Evolutionary conservation across 1,140 invertebrate genomes (phyloP), one percentile per base, ranked within the genome.

Genomic region (Asobara japonica): DNA sequence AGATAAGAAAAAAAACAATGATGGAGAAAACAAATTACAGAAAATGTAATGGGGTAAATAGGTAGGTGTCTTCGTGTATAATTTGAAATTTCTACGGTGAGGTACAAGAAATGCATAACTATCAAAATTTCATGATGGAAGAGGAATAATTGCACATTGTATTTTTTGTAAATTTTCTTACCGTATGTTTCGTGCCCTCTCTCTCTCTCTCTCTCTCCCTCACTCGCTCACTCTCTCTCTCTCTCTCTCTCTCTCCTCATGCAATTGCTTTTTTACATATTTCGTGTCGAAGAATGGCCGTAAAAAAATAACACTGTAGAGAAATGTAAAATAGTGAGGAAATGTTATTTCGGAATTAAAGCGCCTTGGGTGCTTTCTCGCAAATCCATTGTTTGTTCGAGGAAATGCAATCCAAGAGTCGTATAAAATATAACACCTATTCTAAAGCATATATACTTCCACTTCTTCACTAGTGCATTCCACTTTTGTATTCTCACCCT

Each of bases 401-500:
- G 81, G 79, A 84, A 84, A 82, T 77, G 80, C 80, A 82, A 84
- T 84, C 77, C 78, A 76, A 72, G 68, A 78, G 78, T 80, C 78
- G 76, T 81, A 78, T 82, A 84, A 83, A 83, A 80, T 79, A 81
- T 79, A 76, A 69, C 74, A 62, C 56, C 67, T 29, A 67, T 31
- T 62, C n/a, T 31, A 3, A 62, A 4, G n/a, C 18, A 11, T 60
- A 25, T 4, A 27, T 64, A 11, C 68, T 29, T 51, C 11, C 22
- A 1, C 30, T 45, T 67, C 45, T 36, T 4, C 27, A 22, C n/a
- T 29, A 11, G 18, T 36, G 10, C 29, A 33, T 62, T 62, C 65
- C 33, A 33, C 45, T 27, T 25, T 65, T 64, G 67, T 70, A 8
- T 25, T 31, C 30, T 30, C 20, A 33, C 25, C 61, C 8, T 27